Percentiles rank a stretch among this genome's conserved stretches.
Evolutionary conservation across 2,888 invertebrate genomes (phyloP).

Genomic region (Caenorhabditis wallacei): DNA sequence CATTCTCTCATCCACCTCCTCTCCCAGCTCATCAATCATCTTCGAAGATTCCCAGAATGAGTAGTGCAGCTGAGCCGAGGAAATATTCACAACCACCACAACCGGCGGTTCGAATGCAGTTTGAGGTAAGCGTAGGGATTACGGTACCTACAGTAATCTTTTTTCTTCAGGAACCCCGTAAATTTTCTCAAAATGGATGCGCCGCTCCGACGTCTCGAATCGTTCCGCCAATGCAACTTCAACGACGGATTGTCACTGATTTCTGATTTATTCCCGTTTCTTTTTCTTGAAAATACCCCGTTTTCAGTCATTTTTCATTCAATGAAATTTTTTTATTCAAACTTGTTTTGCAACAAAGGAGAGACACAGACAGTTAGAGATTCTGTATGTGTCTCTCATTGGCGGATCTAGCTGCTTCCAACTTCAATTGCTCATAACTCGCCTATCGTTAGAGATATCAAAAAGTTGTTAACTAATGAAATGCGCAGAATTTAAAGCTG

Average conservation of each 20-base stretch:
- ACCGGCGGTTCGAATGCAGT: conserved; percentile 42
- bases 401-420: no score
- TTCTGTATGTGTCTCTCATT: no score
- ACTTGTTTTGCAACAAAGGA: not conserved
- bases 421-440: no score
- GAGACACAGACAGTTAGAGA: no score
- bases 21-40: conserved; percentile 54
- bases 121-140: conserved; percentile 31
- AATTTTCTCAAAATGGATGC: conserved; percentile 48
- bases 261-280: conserved; percentile 37
- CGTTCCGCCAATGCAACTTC: conserved; percentile 59
- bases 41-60: conserved; percentile 61
- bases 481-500: no score
- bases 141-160: not conserved
- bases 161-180: conserved; percentile 42
- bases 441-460: no score
- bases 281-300: no score
- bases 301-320: conserved; percentile 16
- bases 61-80: conserved; percentile 41
- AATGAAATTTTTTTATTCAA: conserved; percentile 18
- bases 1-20: conserved; percentile 56
- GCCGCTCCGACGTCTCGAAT: conserved; percentile 49
- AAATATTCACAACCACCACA: conserved; percentile 55
- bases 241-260: conserved; percentile 57
- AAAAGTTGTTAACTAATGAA: no score